Evolutionary conservation across 1,140 invertebrate species (phyloP), one percentile per base, ranked within the genome.

Genomic region (Penaeus indicus): DNA sequence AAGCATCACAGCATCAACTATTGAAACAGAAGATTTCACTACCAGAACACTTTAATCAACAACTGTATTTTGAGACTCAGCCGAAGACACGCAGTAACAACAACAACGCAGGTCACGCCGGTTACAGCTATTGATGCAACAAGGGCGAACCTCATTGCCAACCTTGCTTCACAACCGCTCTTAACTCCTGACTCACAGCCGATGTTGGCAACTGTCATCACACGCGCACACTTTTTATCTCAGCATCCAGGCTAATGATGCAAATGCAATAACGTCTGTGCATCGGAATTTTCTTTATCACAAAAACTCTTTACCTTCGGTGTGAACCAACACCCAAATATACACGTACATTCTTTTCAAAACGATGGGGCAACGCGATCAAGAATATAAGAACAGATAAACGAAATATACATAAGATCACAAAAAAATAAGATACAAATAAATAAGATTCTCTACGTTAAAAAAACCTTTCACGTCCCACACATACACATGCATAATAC

Each of bases 91-190:
- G 77, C 60, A 25, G 54, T 60, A 79, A 38, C 27, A 38, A 79
- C 54, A 38, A 61, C 54, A 61, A 79, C 78, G 78, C 22, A 79
- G 47, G 78, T 60, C 27, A 47, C 61, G 47, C n/a, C 32, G 27
- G 54, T 79, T 79, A 60, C 21, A 60, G 78, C 42, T 47, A 61
- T 60, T 61, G 78, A 79, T 79, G 27, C 47, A 79, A 61, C n/a
- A 61, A 79, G 54, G 78, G 61, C 78, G n/a, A 0, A 22, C 78
- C 54, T 61, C 27, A 13, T 3, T 60, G 22, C 32, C 10, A 60
- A 79, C 61, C 11, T 79, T 79, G 47, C 47, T 13, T 47, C 47
- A 47, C 11, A 47, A 47, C 47, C 78, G 27, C 54, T 47, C 78
- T 22, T 32, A 32, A 32, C 32, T 32, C 32, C 32, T 61, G 25